Percentiles rank a stretch among this genome's conserved stretches.
Conservation (phyloP, 2,888 invertebrate species). For the Torymus aiolomorphi region DNA sequence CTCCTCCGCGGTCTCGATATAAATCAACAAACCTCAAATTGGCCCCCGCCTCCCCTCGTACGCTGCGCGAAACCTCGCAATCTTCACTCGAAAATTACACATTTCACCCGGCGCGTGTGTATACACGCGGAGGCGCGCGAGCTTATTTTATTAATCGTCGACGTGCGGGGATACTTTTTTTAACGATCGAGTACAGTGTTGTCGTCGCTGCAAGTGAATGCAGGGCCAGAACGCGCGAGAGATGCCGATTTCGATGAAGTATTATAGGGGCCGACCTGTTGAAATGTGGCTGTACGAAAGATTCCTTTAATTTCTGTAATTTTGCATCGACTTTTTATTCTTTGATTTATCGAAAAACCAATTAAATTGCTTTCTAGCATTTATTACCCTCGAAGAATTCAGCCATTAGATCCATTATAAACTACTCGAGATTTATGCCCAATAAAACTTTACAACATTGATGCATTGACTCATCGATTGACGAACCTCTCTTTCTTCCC, state of each 20-base stretch:
- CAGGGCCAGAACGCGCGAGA: too few relatives aligned
- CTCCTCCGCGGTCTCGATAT: slow-evolving; percentile 42
- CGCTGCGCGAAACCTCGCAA: slow-evolving; percentile 24
- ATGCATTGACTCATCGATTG: not conserved
- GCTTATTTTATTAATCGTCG: slow-evolving; percentile 33
- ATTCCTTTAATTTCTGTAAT: too few relatives aligned
- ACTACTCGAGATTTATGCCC: slow-evolving; percentile 7
- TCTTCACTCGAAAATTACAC: slow-evolving; percentile 43
- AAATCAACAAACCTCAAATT: slow-evolving; percentile 49
- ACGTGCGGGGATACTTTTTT: not conserved
- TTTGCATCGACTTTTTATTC: too few relatives aligned
- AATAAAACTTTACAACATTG: slow-evolving; percentile 31
- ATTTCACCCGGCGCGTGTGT: slow-evolving; percentile 14
- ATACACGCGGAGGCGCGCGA: not conserved
- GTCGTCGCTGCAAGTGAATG: slow-evolving; percentile 33
- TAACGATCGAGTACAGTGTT: slow-evolving; percentile 11
- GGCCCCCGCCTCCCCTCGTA: not conserved
- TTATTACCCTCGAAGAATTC: too few relatives aligned
- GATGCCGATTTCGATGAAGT: not conserved
- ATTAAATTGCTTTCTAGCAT: too few relatives aligned
- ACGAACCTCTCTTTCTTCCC: not conserved
- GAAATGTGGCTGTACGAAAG: too few relatives aligned
- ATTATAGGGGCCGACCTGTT: too few relatives aligned
- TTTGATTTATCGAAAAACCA: too few relatives aligned
- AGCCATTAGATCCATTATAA: too few relatives aligned